Conservation (phyloP, 2,797 vertebrate species). For the Melanotaenia nigrans region DNA sequence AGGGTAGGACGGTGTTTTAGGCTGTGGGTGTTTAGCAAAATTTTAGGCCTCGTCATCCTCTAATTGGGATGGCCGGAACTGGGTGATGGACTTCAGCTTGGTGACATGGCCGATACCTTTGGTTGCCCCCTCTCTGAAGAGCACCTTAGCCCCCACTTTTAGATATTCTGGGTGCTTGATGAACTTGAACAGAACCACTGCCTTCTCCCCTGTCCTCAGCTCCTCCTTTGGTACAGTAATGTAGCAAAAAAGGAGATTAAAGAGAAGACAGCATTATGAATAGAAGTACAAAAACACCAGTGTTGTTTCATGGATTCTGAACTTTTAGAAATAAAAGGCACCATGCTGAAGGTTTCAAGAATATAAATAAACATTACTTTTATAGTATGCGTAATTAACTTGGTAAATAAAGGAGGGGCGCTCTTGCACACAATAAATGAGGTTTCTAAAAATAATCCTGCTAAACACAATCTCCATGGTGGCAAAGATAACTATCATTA, state of each 20-base stretch:
- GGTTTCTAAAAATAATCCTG: not conserved
- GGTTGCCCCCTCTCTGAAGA: slow-evolving; percentile 96
- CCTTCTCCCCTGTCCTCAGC: slow-evolving; percentile 96
- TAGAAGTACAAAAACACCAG: not conserved
- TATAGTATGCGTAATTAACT: not conserved
- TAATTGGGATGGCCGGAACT: slow-evolving; percentile 59
- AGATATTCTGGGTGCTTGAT: slow-evolving; percentile 98
- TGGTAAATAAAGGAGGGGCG: no score
- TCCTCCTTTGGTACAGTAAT: slow-evolving; percentile 85
- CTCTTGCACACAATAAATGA: not conserved
- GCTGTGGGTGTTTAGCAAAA: slow-evolving; percentile 5
- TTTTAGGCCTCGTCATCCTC: slow-evolving; percentile 63
- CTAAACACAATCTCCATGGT: not conserved
- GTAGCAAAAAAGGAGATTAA: not conserved
- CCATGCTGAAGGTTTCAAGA: no score
- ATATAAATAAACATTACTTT: no score
- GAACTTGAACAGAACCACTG: slow-evolving; percentile 94
- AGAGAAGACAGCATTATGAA: not conserved
- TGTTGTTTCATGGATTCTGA: not conserved
- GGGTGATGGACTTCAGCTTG: slow-evolving; percentile 87
- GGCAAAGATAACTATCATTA: not conserved
- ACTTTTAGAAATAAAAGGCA: not conserved
- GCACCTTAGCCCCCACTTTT: slow-evolving; percentile 95
- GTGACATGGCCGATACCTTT: slow-evolving; percentile 98
- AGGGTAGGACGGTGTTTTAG: slow-evolving; percentile 44